Base-by-base conservation (phyloP, 2,888 invertebrate species). In the Eudasyphora cyanicolor region DNA sequence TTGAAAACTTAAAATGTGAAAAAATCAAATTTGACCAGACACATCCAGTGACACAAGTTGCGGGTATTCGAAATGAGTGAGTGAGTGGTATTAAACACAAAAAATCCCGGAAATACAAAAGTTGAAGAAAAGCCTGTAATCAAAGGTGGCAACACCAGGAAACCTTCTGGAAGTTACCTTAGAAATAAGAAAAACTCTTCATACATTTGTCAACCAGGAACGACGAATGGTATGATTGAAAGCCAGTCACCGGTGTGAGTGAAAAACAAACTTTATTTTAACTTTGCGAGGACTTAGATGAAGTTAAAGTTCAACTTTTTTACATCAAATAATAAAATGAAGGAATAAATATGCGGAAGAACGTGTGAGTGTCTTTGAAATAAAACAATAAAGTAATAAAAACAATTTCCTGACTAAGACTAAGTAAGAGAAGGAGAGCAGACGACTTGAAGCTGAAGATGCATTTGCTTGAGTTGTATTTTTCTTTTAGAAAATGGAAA, bases 1-100 rank as follows among this genome's bases (percentile, higher is more conserved):
- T 67, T 67, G 67, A 67, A 67, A 67, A 24, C 24, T 21, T 21
- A 67, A 67, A 67, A 67, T 42, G 21, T 19, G 35, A 24, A 67
- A n/a, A 38, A 42, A 42, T 67, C 35, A 42, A 67, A 42, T 67
- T 67, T 42, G n/a, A 38, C 19, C 19, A 67, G 4, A 12, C 32
- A 32, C 32, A 32, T 32, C 4, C 14, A n/a, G 17, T 14, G 17
- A 17, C 62, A 32, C 14, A 24, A 57, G 27, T 27, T 8, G 27
- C 17, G 35, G 42, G 38, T n/a, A 7, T 17, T 12, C 8, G 24
- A 14, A 7, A 7, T 29, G 19, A 29, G 8, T 7, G 29, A 29
- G 60, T 2, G 27, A 14, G 14, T 19, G 51, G 51, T 2, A 19
- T 24, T 6, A 10, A 24, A 57, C 12, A 19, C 0, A 38, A n/a